Base-by-base conservation (phyloP, 2,888 invertebrate genomes). In the Drosophila nigricruria region DNA sequence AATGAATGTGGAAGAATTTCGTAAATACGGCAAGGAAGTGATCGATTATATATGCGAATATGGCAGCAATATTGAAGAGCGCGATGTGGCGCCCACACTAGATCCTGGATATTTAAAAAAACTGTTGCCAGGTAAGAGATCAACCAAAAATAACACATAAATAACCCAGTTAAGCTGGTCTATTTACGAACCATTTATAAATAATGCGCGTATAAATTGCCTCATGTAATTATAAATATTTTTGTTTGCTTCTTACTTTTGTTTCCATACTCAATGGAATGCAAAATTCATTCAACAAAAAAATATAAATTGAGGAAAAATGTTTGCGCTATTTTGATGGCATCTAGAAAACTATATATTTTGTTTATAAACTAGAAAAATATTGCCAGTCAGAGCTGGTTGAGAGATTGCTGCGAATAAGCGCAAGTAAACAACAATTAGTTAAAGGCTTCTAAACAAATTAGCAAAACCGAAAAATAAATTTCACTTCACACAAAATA, bases 11-110 rank as follows among this genome's bases (percentile, higher is more conserved):
- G 94, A 96, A 85, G 96, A 96, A 84, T 97, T 97, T 93, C 94
- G 96, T 61, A 93, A 93, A 63, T 94, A 95, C 66, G 97, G 97
- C 23, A 96, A 96, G 92, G 95, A 96, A 91, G 96, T 97, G 96
- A 95, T 97, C 70, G 97, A 97, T 92, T 97, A 96, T 91, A 96
- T 97, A 74, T 96, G 96, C 90, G 94, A 96, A 69, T 97, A 97
- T 91, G 94, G 96, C 93, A 94, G 94, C 72, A 95, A 94, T 66
- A 94, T 97, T 61, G 94, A 94, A 32, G 92, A 94, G 42, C 94
- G 96, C 49, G 94, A 96, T 75, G 97, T 97, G 2, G 95, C 96
- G 12, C 96, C 97, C 5, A 95, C 95, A 76, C 94, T 97, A 43
- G 96, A 96, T 89, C 97, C 97, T 0, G 97, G 97, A 56, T 97